Percentiles rank a stretch among this genome's conserved stretches.
Evolutionary conservation across 2,888 invertebrate genomes (phyloP).

Genomic region (Ormyrus thymus): DNA sequence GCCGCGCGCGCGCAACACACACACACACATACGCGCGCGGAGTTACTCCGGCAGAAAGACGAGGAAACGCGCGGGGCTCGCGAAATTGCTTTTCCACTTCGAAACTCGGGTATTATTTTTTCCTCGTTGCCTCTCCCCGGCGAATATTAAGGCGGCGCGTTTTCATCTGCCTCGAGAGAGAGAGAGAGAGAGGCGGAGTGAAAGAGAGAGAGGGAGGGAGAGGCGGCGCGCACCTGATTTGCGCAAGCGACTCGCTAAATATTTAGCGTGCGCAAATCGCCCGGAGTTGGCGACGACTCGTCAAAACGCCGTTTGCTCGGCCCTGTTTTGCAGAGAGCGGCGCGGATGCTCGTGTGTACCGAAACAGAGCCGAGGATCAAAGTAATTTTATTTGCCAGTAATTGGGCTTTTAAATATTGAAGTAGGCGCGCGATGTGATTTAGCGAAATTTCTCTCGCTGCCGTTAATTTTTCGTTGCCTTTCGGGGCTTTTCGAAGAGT

Average conservation of each 20-base stretch:
- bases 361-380: neutral
- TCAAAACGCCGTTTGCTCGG: constrained; percentile 25
- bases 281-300: neutral
- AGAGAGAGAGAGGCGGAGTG: too few species aligned
- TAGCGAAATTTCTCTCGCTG: too few species aligned
- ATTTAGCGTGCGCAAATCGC: constrained; percentile 32
- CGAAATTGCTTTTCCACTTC: constrained; percentile 65
- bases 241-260: constrained; percentile 34
- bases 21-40: neutral
- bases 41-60: constrained; percentile 25
- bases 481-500: too few species aligned
- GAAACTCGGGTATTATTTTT: constrained; percentile 64
- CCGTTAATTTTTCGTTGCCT: too few species aligned
- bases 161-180: neutral
- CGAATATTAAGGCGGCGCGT: constrained; percentile 38
- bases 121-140: constrained; percentile 59
- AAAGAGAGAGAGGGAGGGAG: neutral
- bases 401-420: constrained; percentile 30
- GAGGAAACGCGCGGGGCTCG: constrained; percentile 43
- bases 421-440: neutral
- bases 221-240: constrained; percentile 24
- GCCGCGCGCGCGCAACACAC: too few species aligned
- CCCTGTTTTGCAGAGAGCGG: neutral
- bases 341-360: neutral
- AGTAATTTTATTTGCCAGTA: constrained; percentile 20